Percentiles rank a stretch among this genome's conserved stretches.
These are phyloP conservation scores for Capricornis sumatraensis DNA, from an alignment of 2,113 vertebrate species.

Conservation along the genomic window DNA sequence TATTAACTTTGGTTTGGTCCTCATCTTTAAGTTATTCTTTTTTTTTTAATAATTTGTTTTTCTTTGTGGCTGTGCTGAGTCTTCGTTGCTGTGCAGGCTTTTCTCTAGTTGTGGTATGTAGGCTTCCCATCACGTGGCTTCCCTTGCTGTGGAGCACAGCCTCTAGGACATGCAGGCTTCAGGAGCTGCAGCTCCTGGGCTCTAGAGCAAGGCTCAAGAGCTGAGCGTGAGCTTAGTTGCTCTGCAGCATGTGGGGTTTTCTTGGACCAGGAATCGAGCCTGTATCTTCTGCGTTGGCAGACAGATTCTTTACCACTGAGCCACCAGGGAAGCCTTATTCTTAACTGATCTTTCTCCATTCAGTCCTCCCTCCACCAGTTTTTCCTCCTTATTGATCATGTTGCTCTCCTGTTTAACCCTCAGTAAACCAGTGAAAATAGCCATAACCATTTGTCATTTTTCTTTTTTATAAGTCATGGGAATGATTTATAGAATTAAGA, in stretches of 20 bases:
- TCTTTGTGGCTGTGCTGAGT: not conserved
- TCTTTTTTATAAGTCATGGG: not conserved
- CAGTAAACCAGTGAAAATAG: not conserved
- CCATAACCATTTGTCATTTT: not conserved
- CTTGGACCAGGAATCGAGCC: not conserved
- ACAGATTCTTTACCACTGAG: not conserved
- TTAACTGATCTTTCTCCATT: not conserved
- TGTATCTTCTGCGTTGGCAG: accelerated
- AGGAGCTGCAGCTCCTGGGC: not conserved
- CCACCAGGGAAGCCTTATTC: not conserved
- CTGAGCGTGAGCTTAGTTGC: not conserved
- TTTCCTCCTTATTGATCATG: not conserved
- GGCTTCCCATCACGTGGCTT: not conserved
- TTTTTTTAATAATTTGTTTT: not conserved
- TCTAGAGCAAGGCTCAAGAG: not conserved
- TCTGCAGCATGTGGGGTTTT: not conserved
- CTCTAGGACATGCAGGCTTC: not conserved
- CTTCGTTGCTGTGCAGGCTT: not conserved
- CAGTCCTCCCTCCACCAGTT: not conserved
- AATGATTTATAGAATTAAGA: not conserved
- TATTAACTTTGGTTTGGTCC: not conserved
- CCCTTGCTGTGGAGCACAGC: not conserved
- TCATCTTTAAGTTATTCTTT: not conserved
- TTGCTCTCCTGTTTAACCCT: not conserved
- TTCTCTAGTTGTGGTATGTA: not conserved